Percentiles rank a stretch among this genome's conserved stretches.
These are phyloP conservation scores for Mythimna ferrago DNA, from an alignment of 2,888 invertebrate species.

Conservation along the genomic window DNA sequence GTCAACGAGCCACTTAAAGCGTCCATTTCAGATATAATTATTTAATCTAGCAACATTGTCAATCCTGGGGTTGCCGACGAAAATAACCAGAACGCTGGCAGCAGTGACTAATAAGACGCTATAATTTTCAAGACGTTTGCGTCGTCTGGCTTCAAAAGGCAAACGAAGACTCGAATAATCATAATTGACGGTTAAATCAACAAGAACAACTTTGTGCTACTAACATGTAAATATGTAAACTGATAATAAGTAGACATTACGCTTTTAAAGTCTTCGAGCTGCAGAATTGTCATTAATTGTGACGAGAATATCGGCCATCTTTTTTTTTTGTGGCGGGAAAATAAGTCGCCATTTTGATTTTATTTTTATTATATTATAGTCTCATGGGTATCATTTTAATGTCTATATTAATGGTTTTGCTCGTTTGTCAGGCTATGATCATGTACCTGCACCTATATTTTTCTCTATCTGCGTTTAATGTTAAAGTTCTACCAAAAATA, in stretches of 20 bases:
- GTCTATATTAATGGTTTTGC: constrained; percentile 19
- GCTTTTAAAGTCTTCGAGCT: constrained; percentile 34
- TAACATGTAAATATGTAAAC: constrained; percentile 18
- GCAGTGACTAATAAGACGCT: constrained; percentile 58
- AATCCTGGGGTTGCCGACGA: constrained; percentile 37
- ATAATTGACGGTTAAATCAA: constrained; percentile 56
- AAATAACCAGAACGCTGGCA: constrained; percentile 41
- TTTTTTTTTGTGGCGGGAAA: constrained; percentile 1
- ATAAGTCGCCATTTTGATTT: neutral
- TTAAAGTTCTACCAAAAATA: neutral
- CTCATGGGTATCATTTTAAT: constrained; percentile 15
- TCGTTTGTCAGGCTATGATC: constrained; percentile 15
- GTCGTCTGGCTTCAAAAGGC: constrained; percentile 32
- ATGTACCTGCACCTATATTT: neutral
- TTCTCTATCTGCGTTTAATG: neutral
- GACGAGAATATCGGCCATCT: constrained; percentile 21
- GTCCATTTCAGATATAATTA: constrained; percentile 53
- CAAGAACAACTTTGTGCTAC: constrained; percentile 35
- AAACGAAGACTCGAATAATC: constrained; percentile 43
- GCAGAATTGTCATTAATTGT: constrained; percentile 39
- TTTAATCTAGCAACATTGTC: constrained; percentile 65
- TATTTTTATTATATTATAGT: neutral
- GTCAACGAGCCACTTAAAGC: constrained; percentile 59
- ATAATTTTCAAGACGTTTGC: constrained; percentile 55
- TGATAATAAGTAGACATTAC: constrained; percentile 44